Percentiles rank a stretch among this genome's conserved stretches.
phyloP scores from a whole-genome alignment of 2,888 invertebrate genomes.

The Netelia melanura region DNA sequence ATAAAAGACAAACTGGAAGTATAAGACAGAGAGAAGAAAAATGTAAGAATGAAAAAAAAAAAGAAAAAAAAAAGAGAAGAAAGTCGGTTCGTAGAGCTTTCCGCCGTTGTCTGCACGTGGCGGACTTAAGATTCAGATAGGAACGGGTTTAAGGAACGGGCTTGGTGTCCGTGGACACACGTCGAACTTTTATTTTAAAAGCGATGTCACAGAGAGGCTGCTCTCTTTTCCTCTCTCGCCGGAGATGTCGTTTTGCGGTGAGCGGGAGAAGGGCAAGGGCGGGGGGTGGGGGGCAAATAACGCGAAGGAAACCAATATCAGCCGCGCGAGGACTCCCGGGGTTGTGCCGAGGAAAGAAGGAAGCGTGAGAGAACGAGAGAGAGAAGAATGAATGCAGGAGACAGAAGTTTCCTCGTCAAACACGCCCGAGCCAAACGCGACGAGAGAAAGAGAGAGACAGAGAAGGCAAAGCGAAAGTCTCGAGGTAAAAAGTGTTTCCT shows the following conservation, averaged over 20 bases:
- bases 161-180: constrained; percentile 48
- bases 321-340: constrained; percentile 14
- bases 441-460: constrained; percentile 10
- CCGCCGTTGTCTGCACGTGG: constrained; percentile 52
- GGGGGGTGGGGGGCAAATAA: constrained; percentile 57
- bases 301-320: constrained; percentile 61
- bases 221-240: not conserved
- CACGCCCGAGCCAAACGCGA: constrained; percentile 11
- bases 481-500: constrained; percentile 59
- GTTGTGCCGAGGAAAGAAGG: not conserved
- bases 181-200: constrained; percentile 72
- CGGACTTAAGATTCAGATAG: constrained; percentile 66
- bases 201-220: constrained; percentile 53
- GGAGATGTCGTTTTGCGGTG: constrained; percentile 19
- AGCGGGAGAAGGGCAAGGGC: not conserved
- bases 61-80: constrained; percentile 13
- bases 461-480: constrained; percentile 55
- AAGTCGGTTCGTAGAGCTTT: constrained; percentile 34
- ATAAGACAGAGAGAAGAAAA: not conserved
- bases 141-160: constrained; percentile 52
- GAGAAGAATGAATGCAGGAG: constrained; percentile 58
- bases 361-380: constrained; percentile 15
- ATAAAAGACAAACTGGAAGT: not conserved
- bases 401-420: constrained; percentile 73
- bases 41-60: not conserved